Evolutionary conservation across 2,888 invertebrate genomes (phyloP), one percentile per base, ranked within the genome.

Genomic region (Drosophila histrio): DNA sequence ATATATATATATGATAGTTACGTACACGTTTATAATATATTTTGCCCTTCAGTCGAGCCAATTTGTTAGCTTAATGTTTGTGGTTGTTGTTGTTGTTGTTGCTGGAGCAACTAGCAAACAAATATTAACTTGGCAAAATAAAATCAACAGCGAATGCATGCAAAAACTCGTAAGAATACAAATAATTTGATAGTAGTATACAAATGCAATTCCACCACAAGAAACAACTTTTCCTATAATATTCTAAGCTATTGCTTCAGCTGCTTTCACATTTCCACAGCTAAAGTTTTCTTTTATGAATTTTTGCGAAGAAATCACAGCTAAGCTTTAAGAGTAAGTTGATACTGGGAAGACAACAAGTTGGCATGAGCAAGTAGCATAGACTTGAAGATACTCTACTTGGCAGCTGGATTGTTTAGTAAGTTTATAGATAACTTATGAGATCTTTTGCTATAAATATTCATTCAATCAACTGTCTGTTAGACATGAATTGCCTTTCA

Each of bases 51-150:
- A 34, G 34, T 26, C 32, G 8, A 21, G 11, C 6, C 36, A 38
- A 38, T 39, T 56, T 61, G 46, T 54, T 61, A 30, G 38, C 30
- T 36, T 39, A 24, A 30, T 54, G 53, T 15, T 44, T 43, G 17
- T 53, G 52, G 24, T 34, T 58, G 32, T 58, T 60, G 41, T 9
- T 58, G 19, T 46, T 36, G 19, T 21, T 15, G 21, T 5, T 50
- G 24, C 9, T 30, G 11, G 9, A 38, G 24, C 19, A 47, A 38
- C 38, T 36, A 21, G 17, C 44, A 41, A 19, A 21, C 52, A 52
- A 52, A 52, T 43, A 52, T 59, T 26, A 52, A 21, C 43, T 52
- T 43, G 49, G 36, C 5, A 28, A 30, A 57, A 39, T 28, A 39
- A 39, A 53, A 53, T 41, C 53, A 53, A 41, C 52, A 41, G 9